phyloP scores from a whole-genome alignment of 2,888 invertebrate species.

The Caenorhabditis uteleia region DNA sequence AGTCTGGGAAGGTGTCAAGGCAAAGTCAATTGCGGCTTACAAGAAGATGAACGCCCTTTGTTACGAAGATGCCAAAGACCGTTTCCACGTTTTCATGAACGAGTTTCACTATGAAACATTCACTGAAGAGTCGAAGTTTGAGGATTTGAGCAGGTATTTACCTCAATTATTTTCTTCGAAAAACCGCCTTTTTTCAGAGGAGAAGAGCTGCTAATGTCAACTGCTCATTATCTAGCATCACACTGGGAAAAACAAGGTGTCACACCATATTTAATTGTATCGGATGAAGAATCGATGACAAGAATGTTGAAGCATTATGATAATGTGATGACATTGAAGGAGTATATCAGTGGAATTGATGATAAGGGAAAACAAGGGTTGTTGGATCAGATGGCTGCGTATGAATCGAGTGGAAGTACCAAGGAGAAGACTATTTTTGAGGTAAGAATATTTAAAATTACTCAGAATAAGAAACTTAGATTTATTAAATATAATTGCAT shows the following conservation, averaged over 20 bases:
- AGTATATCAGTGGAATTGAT: conserved; percentile 49
- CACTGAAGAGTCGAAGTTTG: conserved; percentile 40
- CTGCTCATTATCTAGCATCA: conserved; percentile 35
- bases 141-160: conserved; percentile 30
- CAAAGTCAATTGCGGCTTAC: conserved; percentile 85
- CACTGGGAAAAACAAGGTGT: conserved; percentile 49
- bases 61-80: conserved; percentile 74
- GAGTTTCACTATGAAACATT: conserved; percentile 96
- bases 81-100: conserved; percentile 91
- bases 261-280: conserved; percentile 48
- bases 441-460: no score
- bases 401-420: conserved; percentile 22
- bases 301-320: conserved; percentile 26
- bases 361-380: conserved; percentile 77
- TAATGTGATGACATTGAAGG: conserved; percentile 37
- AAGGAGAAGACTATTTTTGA: conserved; percentile 29
- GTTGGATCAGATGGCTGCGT: conserved; percentile 79
- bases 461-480: conserved; percentile 8
- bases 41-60: conserved; percentile 83
- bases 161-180: conserved; percentile 12
- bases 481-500: no score
- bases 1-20: conserved; percentile 62
- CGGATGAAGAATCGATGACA: conserved; percentile 38
- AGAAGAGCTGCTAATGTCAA: conserved; percentile 36
- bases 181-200: no score